Evolutionary conservation across 2,113 vertebrate species (phyloP).

Genomic region (Ammodytes marinus): DNA sequence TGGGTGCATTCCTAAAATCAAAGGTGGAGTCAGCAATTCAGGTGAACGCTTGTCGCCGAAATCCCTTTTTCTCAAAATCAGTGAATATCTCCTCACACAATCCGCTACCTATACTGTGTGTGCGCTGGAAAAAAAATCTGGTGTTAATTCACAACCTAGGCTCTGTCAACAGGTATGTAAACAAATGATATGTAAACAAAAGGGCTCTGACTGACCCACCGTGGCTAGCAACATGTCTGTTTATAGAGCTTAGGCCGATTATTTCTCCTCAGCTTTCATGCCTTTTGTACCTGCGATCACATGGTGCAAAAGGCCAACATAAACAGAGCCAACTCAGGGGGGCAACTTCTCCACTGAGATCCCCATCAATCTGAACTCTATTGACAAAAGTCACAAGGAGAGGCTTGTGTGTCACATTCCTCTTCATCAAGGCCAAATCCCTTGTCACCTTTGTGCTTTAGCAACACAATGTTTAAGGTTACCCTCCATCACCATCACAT

Average conservation of each 20-base stretch:
- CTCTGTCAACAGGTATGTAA: too few relatives aligned
- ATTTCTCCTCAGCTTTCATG: conserved; percentile 1
- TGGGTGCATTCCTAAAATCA: not conserved
- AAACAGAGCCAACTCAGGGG: conserved; percentile 25
- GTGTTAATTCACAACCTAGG: too few relatives aligned
- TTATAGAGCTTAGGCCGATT: too few relatives aligned
- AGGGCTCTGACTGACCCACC: too few relatives aligned
- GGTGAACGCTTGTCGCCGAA: too few relatives aligned
- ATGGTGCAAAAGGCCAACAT: conserved; percentile 8
- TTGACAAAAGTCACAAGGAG: conserved; percentile 72
- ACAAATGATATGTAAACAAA: too few relatives aligned
- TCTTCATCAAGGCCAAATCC: conserved; percentile 74
- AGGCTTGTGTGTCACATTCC: conserved; percentile 72
- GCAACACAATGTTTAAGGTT: conserved; percentile 60
- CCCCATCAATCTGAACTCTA: conserved; percentile 69
- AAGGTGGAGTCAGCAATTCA: too few relatives aligned
- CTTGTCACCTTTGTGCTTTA: conserved; percentile 62
- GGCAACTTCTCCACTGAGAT: conserved; percentile 42
- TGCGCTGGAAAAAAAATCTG: too few relatives aligned
- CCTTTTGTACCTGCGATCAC: conserved; percentile 1
- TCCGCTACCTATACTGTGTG: too few relatives aligned
- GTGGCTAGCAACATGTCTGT: too few relatives aligned
- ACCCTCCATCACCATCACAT: conserved; percentile 43
- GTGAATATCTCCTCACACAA: too few relatives aligned
- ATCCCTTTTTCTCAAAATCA: too few relatives aligned